Percentiles rank a stretch among this genome's conserved stretches.
Conservation (phyloP, 2,113 vertebrate species). For the Hucho hucho region DNA sequence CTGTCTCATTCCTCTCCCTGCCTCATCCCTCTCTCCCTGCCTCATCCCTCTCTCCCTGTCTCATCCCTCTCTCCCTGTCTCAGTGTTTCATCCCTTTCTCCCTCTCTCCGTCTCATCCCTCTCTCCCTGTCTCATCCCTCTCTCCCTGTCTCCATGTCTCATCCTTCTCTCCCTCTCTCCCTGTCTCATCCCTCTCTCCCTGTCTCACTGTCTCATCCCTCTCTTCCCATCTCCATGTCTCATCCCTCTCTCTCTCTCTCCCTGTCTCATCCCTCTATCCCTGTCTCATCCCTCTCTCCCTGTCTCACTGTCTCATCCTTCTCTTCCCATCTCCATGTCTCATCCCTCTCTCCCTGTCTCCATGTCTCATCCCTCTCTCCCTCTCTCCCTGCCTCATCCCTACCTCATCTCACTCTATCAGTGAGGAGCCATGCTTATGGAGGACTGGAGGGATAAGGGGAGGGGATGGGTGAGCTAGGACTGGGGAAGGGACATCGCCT, state of each 20-base stretch:
- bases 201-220: conserved; percentile 1
- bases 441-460: conserved; percentile 5
- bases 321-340: conserved; percentile 9
- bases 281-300: not conserved
- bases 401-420: conserved; percentile 40
- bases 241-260: not conserved
- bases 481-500: conserved; percentile 40
- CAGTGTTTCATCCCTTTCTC: no score
- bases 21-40: not conserved
- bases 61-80: not conserved
- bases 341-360: conserved; percentile 1
- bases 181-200: conserved; percentile 26
- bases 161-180: conserved; percentile 15
- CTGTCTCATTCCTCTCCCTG: no score
- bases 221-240: not conserved
- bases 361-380: conserved; percentile 1
- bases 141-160: not conserved
- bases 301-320: conserved; percentile 33
- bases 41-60: conserved; percentile 14
- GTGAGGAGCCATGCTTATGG: not conserved
- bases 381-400: not conserved
- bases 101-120: not conserved
- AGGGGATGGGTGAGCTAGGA: conserved; percentile 19
- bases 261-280: not conserved
- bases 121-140: not conserved